phyloP scores from a whole-genome alignment of 2,888 invertebrate species.

The Matsumyia berberina region DNA sequence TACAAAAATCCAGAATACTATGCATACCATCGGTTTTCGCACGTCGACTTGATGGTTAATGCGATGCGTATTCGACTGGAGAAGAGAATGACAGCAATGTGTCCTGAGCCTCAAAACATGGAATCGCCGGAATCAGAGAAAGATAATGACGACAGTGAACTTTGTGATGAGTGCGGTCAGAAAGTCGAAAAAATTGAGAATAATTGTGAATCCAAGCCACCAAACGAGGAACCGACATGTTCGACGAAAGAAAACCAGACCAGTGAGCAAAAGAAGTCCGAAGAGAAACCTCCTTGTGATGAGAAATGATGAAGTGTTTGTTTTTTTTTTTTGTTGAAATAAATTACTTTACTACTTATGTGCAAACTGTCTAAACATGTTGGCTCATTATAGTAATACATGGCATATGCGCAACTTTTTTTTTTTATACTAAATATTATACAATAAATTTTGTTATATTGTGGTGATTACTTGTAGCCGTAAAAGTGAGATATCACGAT shows the following conservation, averaged over 20 bases:
- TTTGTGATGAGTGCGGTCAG: neutral
- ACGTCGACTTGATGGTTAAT: conserved; percentile 77
- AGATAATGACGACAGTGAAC: neutral
- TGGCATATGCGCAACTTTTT: conserved; percentile 32
- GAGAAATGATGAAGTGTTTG: neutral
- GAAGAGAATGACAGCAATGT: conserved; percentile 32
- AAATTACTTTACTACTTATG: neutral
- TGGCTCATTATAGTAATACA: too few species aligned
- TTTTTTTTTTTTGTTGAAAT: neutral
- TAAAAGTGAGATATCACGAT: neutral
- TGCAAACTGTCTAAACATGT: too few species aligned
- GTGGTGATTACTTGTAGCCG: neutral
- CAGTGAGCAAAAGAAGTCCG: neutral
- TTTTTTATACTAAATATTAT: too few species aligned
- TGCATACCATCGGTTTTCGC: conserved; percentile 81
- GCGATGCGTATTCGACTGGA: conserved; percentile 78
- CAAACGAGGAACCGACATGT: too few species aligned
- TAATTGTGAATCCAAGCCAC: neutral
- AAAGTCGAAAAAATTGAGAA: neutral
- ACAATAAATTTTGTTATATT: neutral
- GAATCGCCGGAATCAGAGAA: neutral
- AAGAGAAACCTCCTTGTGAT: too few species aligned
- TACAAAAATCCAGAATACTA: conserved; percentile 82
- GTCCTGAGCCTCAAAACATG: neutral
- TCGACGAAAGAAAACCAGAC: neutral